Percentiles rank a stretch among this genome's conserved stretches.
Evolutionary conservation across 2,888 invertebrate species (phyloP).

Genomic region (Microctonus brassicae): DNA sequence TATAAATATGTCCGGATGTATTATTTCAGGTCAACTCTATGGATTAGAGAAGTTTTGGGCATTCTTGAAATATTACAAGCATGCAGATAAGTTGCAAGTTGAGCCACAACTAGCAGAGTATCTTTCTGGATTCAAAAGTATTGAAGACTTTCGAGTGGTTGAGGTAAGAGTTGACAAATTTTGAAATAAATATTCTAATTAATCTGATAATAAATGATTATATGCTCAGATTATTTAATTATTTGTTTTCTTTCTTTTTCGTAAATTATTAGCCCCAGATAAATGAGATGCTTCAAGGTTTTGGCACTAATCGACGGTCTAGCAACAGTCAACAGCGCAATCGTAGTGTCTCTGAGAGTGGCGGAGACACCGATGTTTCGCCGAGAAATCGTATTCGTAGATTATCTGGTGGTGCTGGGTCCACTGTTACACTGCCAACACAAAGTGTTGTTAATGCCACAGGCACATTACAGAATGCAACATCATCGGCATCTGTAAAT

Average conservation of each 20-base stretch:
- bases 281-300: slow-evolving; percentile 74
- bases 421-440: slow-evolving; percentile 57
- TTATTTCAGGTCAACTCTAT: slow-evolving; percentile 87
- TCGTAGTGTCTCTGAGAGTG: slow-evolving; percentile 79
- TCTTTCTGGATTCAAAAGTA: slow-evolving; percentile 84
- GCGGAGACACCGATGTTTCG: slow-evolving; percentile 61
- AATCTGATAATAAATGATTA: too few relatives aligned
- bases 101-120: slow-evolving; percentile 80
- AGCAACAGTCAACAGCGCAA: slow-evolving; percentile 73
- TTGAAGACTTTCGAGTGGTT: slow-evolving; percentile 90
- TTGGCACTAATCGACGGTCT: slow-evolving; percentile 69
- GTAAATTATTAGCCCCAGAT: slow-evolving; percentile 73
- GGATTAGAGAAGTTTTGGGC: slow-evolving; percentile 99
- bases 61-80: slow-evolving; percentile 95
- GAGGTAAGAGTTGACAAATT: slow-evolving; percentile 72
- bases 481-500: slow-evolving; percentile 55
- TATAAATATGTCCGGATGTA: too few relatives aligned
- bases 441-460: slow-evolving; percentile 26
- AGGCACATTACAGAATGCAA: slow-evolving; percentile 48
- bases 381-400: slow-evolving; percentile 61
- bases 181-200: neutral
- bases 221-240: too few relatives aligned
- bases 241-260: slow-evolving; percentile 9
- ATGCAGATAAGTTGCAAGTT: slow-evolving; percentile 81
- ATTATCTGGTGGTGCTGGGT: slow-evolving; percentile 64